Conservation (phyloP, 2,113 vertebrate species). For the Grus americana region DNA sequence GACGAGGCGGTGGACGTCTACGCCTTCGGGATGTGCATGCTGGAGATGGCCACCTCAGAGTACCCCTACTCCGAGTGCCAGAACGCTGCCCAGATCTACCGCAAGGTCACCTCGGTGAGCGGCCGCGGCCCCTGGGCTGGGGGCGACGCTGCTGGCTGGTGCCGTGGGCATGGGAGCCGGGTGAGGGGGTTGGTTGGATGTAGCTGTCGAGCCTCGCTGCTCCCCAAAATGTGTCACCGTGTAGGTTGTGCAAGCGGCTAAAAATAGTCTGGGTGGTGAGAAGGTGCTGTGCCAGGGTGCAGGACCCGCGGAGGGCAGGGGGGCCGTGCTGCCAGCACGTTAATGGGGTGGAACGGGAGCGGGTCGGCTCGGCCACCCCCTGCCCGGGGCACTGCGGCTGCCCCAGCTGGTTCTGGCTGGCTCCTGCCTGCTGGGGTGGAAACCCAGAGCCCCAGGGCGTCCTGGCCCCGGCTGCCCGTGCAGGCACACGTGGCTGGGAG, state of each 20-base stretch:
- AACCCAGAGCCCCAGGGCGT: background rate
- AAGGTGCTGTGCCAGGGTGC: accelerated
- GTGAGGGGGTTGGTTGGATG: accelerated
- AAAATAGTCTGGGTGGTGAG: background rate
- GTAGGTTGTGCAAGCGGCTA: background rate
- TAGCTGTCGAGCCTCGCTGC: background rate
- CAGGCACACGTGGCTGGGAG: background rate
- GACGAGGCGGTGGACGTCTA: slow-evolving; percentile 97
- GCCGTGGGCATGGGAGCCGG: accelerated
- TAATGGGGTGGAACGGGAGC: slow-evolving; percentile 29
- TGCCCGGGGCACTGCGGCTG: background rate
- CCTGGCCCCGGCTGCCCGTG: background rate
- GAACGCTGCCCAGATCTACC: slow-evolving; percentile 98
- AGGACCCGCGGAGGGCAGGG: background rate
- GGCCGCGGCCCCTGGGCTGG: accelerated
- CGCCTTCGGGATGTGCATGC: slow-evolving; percentile 98
- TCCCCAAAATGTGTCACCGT: background rate
- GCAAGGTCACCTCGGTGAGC: slow-evolving; percentile 97
- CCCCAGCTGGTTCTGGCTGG: accelerated
- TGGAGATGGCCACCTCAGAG: slow-evolving; percentile 98
- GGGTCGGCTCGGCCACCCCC: background rate
- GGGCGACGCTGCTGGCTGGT: background rate
- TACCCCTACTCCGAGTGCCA: slow-evolving; percentile 98
- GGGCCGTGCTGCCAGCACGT: accelerated
- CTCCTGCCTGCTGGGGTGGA: background rate